Percentiles rank a stretch among this genome's conserved stretches.
phyloP scores from a whole-genome alignment of 2,113 vertebrate species.

The Megaceryle torquata region DNA sequence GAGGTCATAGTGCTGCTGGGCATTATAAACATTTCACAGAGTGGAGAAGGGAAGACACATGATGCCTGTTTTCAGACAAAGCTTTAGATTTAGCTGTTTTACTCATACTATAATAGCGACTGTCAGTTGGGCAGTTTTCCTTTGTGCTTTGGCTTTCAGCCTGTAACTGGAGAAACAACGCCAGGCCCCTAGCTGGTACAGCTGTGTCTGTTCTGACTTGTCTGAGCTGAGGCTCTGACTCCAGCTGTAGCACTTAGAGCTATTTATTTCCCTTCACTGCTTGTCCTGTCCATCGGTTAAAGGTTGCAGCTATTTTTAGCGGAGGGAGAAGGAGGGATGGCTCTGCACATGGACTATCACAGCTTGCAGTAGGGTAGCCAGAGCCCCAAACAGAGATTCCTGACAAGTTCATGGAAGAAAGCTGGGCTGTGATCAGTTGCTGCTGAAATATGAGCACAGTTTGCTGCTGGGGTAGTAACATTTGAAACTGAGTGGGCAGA shows the following conservation, averaged over 20 bases:
- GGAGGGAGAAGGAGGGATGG: background rate
- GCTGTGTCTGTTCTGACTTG: constrained; percentile 33
- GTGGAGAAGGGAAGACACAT: background rate
- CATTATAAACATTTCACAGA: background rate
- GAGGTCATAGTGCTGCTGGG: background rate
- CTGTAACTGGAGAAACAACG: background rate
- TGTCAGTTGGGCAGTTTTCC: background rate
- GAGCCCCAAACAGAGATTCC: background rate
- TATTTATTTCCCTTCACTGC: constrained; percentile 6
- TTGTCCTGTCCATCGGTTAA: background rate
- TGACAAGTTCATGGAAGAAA: background rate
- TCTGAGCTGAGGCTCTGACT: background rate
- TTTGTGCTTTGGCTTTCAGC: background rate
- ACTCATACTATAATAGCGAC: background rate
- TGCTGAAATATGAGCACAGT: fast-evolving
- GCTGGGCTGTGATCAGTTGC: background rate
- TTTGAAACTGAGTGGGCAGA: background rate
- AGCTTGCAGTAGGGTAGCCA: background rate
- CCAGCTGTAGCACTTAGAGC: background rate
- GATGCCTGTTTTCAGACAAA: background rate
- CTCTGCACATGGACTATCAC: fast-evolving
- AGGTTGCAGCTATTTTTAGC: constrained; percentile 30
- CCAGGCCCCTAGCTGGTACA: background rate
- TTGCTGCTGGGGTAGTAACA: background rate
- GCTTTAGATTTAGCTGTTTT: background rate